phyloP scores from a whole-genome alignment of 2,888 invertebrate genomes.

The Rapana venosa region DNA sequence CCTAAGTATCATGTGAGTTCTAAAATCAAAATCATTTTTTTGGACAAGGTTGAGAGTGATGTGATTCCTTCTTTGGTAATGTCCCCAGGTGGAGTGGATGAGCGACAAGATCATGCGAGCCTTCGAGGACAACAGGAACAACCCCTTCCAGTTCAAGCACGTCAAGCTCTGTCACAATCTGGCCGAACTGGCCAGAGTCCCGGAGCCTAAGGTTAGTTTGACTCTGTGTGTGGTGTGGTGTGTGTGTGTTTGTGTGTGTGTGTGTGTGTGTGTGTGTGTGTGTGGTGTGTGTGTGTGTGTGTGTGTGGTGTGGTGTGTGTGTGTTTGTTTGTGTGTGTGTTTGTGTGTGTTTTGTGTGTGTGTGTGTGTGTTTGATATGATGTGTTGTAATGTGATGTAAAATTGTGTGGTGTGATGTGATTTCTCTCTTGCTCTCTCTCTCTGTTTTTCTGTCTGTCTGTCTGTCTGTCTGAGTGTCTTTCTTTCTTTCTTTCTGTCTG shows the following conservation, averaged over 20 bases:
- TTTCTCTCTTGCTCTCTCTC: no score
- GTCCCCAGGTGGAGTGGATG: slow-evolving; percentile 95
- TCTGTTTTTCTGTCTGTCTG: no score
- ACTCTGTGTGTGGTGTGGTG: neutral
- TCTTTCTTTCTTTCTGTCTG: no score
- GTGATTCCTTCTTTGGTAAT: no score
- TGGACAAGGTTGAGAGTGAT: no score
- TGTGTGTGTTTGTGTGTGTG: neutral
- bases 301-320: neutral
- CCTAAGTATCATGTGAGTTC: no score
- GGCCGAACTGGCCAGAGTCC: slow-evolving; percentile 89
- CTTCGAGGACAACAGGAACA: slow-evolving; percentile 80
- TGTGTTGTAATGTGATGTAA: no score
- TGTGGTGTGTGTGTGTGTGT: neutral
- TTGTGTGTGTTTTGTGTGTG: neutral
- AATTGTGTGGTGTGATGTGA: no score
- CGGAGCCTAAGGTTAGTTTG: slow-evolving; percentile 88
- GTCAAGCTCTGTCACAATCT: slow-evolving; percentile 95
- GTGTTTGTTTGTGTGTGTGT: neutral
- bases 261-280: neutral
- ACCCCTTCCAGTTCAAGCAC: slow-evolving; percentile 97
- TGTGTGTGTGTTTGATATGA: no score
- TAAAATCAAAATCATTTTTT: no score
- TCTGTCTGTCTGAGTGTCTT: no score
- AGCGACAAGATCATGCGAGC: slow-evolving; percentile 95